These are phyloP conservation scores for Drosophila siamana DNA, from an alignment of 2,888 invertebrate species.

Conservation along the genomic window DNA sequence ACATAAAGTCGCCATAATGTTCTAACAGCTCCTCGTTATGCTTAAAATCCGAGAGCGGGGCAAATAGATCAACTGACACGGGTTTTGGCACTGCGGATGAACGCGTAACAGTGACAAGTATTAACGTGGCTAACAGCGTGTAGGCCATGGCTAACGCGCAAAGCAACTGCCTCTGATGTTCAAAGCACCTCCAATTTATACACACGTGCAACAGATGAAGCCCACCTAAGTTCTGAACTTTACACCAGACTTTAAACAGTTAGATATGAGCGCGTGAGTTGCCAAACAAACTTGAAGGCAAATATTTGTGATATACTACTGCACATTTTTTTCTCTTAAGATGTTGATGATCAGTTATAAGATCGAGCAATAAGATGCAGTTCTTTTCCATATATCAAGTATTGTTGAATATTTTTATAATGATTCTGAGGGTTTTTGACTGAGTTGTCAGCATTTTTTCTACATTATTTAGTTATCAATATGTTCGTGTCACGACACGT, in stretches of 20 bases:
- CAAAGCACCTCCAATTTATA: constrained; percentile 77
- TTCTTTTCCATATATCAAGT: too few relatives aligned
- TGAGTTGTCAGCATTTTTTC: too few relatives aligned
- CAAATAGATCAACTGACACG: constrained; percentile 58
- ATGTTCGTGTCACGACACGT: constrained; percentile 20
- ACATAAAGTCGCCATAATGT: constrained; percentile 74
- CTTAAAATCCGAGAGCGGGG: constrained; percentile 54
- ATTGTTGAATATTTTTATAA: too few relatives aligned
- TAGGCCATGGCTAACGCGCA: constrained; percentile 49
- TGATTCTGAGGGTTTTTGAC: too few relatives aligned
- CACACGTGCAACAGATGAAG: constrained; percentile 35
- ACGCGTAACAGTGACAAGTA: constrained; percentile 9
- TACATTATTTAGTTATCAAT: not conserved
- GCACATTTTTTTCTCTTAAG: too few relatives aligned
- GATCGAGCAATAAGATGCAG: too few relatives aligned
- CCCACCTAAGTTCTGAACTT: constrained; percentile 19
- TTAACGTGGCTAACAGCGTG: constrained; percentile 61
- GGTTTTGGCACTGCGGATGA: constrained; percentile 1
- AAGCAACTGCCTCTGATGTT: constrained; percentile 64
- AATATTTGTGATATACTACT: too few relatives aligned
- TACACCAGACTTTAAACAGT: constrained; percentile 3
- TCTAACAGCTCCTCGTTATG: constrained; percentile 77
- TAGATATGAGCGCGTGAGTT: constrained; percentile 23
- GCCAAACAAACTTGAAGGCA: too few relatives aligned
- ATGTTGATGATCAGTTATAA: too few relatives aligned